Percentiles rank a stretch among this genome's conserved stretches.
These are phyloP conservation scores for Loripinus fragilis DNA, from an alignment of 2,888 invertebrate genomes.

Conservation along the genomic window DNA sequence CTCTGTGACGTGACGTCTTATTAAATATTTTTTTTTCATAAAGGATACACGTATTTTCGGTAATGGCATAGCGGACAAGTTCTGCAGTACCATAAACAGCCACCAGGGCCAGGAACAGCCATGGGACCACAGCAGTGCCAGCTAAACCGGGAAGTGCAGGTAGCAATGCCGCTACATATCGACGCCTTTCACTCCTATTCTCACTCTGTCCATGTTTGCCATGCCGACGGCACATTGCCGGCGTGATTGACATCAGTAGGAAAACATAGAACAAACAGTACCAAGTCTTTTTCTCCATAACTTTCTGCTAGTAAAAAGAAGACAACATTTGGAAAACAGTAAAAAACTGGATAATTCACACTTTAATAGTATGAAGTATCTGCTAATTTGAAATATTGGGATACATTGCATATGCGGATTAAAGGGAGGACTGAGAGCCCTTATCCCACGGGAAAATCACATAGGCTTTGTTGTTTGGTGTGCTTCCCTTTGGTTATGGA, in stretches of 20 bases:
- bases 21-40: neutral
- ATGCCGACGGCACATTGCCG: constrained; percentile 2
- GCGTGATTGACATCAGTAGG: neutral
- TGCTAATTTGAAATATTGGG: no score
- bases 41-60: neutral
- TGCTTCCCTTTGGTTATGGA: no score
- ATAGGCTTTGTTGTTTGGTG: no score
- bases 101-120: neutral
- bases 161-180: neutral
- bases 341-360: no score
- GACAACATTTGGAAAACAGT: no score
- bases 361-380: no score
- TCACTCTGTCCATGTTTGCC: neutral
- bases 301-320: no score
- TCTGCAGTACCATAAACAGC: neutral
- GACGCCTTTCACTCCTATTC: constrained; percentile 2
- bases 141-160: neutral
- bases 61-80: neutral
- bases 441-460: no score
- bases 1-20: no score
- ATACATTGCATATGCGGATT: no score
- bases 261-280: constrained; percentile 1
- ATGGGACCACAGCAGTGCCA: neutral
- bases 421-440: no score
- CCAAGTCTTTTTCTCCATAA: neutral